phyloP scores from a whole-genome alignment of 2,113 vertebrate species.

The Callipepla californica region DNA sequence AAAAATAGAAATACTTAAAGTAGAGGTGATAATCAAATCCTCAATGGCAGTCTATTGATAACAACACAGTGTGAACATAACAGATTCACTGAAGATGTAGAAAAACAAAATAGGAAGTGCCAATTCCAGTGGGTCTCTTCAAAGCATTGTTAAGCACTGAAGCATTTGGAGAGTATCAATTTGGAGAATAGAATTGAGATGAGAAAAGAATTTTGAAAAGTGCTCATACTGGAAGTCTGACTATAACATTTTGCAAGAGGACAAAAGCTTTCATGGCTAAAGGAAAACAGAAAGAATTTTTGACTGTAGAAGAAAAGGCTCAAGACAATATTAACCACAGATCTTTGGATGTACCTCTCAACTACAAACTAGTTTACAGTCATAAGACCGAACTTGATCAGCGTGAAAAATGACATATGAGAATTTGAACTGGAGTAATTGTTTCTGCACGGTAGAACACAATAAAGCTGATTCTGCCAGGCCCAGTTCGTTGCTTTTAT shows the following conservation, averaged over 20 bases:
- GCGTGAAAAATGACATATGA: conserved; percentile 47
- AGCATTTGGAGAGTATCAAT: neutral
- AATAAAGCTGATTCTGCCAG: conserved; percentile 61
- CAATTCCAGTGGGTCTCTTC: neutral
- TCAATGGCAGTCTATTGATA: neutral
- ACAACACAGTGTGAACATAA: neutral
- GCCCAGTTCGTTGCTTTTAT: conserved; percentile 48
- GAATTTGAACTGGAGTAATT: conserved; percentile 46
- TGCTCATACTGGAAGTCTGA: neutral
- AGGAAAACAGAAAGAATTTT: conserved; percentile 1
- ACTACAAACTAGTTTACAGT: conserved; percentile 5
- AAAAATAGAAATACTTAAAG: neutral
- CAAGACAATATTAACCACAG: neutral
- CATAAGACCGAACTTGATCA: conserved; percentile 8
- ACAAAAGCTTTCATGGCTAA: neutral
- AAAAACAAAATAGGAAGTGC: neutral
- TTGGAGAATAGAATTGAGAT: neutral
- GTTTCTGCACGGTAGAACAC: conserved; percentile 54
- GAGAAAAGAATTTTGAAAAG: neutral
- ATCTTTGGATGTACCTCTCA: neutral
- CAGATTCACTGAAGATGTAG: neutral
- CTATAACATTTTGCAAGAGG: neutral
- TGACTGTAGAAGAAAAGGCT: neutral
- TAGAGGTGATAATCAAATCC: neutral
- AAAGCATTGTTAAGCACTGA: neutral